Base-by-base conservation (phyloP, 1,140 invertebrate species). In the Probaryconus sp. region DNA sequence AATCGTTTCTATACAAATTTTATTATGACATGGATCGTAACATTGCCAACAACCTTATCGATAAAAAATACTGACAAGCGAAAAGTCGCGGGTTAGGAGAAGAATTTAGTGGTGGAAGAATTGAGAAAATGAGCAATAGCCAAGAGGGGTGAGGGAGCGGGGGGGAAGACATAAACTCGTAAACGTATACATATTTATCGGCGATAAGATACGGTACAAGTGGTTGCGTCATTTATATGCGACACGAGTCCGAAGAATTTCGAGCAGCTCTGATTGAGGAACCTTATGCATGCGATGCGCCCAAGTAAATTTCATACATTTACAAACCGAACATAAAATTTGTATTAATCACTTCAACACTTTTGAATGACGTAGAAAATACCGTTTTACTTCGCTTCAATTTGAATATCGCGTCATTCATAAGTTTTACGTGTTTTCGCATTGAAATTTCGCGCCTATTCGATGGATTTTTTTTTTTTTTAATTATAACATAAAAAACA, bases 181-280 rank as follows among this genome's bases (percentile, higher is more conserved):
- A 74, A 74, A 58, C 50, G 63, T 69, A 69, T 75, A 75, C 71
- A 68, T 68, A 74, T 68, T 74, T 74, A 74, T 68, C 58, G 58
- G 30, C 64, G 64, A 74, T 74, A 74, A 68, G 64, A 69, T 69
- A 64, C 58, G 58, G 51, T 43, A 60, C 51, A 47, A 60, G 71
- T 64, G 58, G 58, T 40, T 50, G 43, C 71, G 60, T 68, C 70
- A 65, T 69, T 75, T 65, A 69, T 75, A 75, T 75, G 64, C 72
- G 58, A 45, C 51, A 55, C 64, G 64, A 60, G 60, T 69, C 60
- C 43, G 43, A 69, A 75, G 65, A 65, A 69, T 75, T 69, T 64
- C 65, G 72, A 69, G 37, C 56, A 43, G 51, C 40, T 48, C 60
- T 69, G 72, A 75, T 75, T 75, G 65, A 69, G 60, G 60, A 56